A percentile compares a stretch with the other conserved stretches of the same genome.
These are phyloP conservation scores for Helicoverpa assulta DNA, from an alignment of 2,888 invertebrate genomes.

Conservation along the genomic window DNA sequence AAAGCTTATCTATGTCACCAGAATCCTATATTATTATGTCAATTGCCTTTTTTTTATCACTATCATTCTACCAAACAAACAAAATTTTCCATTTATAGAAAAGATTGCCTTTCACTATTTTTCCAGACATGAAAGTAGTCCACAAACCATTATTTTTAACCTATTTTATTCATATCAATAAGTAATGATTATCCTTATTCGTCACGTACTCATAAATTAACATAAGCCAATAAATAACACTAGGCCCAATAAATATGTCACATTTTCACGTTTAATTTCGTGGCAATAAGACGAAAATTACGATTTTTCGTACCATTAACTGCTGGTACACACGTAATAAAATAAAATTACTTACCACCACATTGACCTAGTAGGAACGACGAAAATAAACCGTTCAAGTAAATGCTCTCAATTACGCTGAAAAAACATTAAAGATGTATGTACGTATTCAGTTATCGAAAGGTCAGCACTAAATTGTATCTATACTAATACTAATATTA, in stretches of 20 bases:
- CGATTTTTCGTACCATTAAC: slow-evolving; percentile 39
- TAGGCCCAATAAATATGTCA: slow-evolving; percentile 45
- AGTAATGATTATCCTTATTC: slow-evolving; percentile 12
- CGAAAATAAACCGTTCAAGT: not conserved
- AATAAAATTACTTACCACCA: slow-evolving; percentile 34
- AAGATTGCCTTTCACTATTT: too few species aligned
- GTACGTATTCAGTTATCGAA: too few species aligned
- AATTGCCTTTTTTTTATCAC: too few species aligned
- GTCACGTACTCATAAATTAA: slow-evolving; percentile 11
- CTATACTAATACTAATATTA: too few species aligned
- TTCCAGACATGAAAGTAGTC: not conserved
- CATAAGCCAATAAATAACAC: slow-evolving; percentile 39
- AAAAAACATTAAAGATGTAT: not conserved
- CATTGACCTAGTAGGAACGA: slow-evolving; percentile 7
- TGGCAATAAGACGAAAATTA: slow-evolving; percentile 32
- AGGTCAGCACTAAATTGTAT: too few species aligned
- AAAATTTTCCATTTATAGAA: too few species aligned
- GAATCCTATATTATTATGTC: too few species aligned
- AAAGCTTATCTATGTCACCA: too few species aligned
- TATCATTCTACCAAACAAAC: too few species aligned
- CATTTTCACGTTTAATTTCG: slow-evolving; percentile 29
- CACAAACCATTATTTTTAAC: not conserved
- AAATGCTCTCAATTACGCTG: not conserved
- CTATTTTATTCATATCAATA: slow-evolving; percentile 15
- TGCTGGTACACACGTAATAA: slow-evolving; percentile 42